Conservation (phyloP, 2,888 invertebrate species). For the Epinotia brunnichana region DNA sequence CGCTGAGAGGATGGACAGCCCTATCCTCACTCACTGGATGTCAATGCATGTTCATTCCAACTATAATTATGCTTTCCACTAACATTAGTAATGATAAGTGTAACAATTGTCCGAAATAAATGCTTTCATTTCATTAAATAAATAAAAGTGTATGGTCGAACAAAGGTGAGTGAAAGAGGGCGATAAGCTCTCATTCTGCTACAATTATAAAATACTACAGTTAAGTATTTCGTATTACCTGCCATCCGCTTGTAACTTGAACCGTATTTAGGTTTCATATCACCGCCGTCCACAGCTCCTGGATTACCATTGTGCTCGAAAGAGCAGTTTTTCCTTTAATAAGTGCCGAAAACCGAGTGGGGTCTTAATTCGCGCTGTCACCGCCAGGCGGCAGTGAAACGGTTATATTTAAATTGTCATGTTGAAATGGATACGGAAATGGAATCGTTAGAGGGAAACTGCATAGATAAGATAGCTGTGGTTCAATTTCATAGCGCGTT, state of each 20-base stretch:
- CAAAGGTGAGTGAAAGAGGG: no score
- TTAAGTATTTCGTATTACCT: neutral
- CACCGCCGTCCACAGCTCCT: conserved; percentile 28
- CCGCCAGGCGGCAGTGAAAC: conserved; percentile 24
- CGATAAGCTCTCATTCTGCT: no score
- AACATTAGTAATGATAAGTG: no score
- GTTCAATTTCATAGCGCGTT: neutral
- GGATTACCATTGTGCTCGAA: conserved; percentile 43
- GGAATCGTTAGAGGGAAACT: neutral
- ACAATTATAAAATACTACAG: no score
- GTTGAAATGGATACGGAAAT: conserved; percentile 28
- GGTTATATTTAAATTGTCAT: conserved; percentile 28
- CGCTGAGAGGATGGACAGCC: no score
- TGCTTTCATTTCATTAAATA: no score
- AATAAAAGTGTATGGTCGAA: no score
- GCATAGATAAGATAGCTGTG: neutral
- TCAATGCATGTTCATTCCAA: no score
- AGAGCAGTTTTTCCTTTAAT: conserved; percentile 43
- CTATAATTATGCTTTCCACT: no score
- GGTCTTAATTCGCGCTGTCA: conserved; percentile 37
- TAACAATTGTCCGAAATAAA: no score
- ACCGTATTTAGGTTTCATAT: conserved; percentile 41
- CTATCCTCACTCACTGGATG: no score
- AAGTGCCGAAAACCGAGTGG: conserved; percentile 40
- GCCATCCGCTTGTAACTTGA: neutral